Base-by-base conservation (phyloP, 2,797 vertebrate genomes). In the Phaenicophaeus curvirostris region DNA sequence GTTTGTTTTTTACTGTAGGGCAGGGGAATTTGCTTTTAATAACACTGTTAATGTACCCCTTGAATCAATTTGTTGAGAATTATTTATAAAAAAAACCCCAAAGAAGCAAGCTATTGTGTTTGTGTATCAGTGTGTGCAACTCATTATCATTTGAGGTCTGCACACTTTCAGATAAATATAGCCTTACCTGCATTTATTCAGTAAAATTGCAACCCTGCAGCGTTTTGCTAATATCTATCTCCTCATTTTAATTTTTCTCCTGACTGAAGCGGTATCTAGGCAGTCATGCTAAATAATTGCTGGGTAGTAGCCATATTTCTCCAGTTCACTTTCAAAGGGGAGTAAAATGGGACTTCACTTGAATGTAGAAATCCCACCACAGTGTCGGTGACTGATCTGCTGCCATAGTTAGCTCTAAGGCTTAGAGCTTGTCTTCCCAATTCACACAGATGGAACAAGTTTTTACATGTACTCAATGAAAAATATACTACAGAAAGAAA, bases 401-500 rank as follows among this genome's bases (percentile, higher is more conserved):
- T 98, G 97, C 97, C 98, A 97, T 66, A 90, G 96, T 96, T 95
- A 79, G 37, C 96, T 95, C 97, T 95, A 53, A 93, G 95, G 92
- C 93, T 92, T 95, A 82, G 46, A 48, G 96, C 95, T 85, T 94
- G 96, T 95, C 96, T 97, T 94, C 95, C 96, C 48, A 16, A 89
- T 94, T 46, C 66, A 6, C 96, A 94, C 68, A 96, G 95, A 96
- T 95, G 82, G 93, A 94, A 92, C 97, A 97, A 95, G 97, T 97
- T 96, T 94, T 94, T 88, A 97, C 97, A 98, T 90, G 97, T 84
- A 72, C 75, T 83, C 50, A 7, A 39, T 71, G 91, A 93, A 88
- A 94, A 91, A 97, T 77, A 85, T 97, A 93, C 72, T 80, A 88
- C 84, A 94, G 78, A 78, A 96, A 95, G 78, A 76, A 95, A 89